Evolutionary conservation across 2,113 vertebrate species (phyloP), one percentile per base, ranked within the genome.

Genomic region (Grammomys dolichurus): DNA sequence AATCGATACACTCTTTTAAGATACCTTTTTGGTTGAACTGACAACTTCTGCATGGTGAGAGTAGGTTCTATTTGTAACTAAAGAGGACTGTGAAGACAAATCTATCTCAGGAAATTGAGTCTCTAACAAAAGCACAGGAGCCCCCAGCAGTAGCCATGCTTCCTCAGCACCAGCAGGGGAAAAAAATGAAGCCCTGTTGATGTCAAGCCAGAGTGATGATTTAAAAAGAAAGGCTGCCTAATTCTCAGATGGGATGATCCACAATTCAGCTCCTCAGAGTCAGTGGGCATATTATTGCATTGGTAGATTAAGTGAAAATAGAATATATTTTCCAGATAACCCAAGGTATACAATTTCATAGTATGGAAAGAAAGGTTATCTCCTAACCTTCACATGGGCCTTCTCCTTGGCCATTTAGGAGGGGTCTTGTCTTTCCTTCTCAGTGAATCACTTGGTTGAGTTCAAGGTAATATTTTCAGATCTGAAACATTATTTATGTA

Each of bases 271-370:
- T 67, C 77, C 96, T 70, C 85, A 72, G n/a, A 63, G 67, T 1
- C 14, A 92, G 86, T 76, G 92, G 48, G 78, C 94, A 65, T 93
- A 65, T 92, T 96, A 93, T 70, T 58, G 65, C 12, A 3, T 89
- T 98, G 97, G 92, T 97, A 70, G 72, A 96, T 96, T 73, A 86
- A 96, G 92, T 96, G 85, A 92, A 93, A 97, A 97, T 97, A 96
- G 97, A 95, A 98, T 58, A 65, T 97, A 91, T 88, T 89, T 97
- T 97, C 97, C 78, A 65, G 96, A 93, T 96, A 97, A 98, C 97
- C 96, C 26, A 69, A 96, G 87, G 94, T 98, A 81, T 93, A 43
- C 81, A 70, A 97, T 97, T 98, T 98, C 97, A 98, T 95, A 95
- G 84, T 80, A 43, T 51, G 65, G n/a, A 94, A 93, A 95, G 58